Evolutionary conservation across 2,797 vertebrate genomes (phyloP), one percentile per base, ranked within the genome.

Genomic region (Fundulus diaphanus): DNA sequence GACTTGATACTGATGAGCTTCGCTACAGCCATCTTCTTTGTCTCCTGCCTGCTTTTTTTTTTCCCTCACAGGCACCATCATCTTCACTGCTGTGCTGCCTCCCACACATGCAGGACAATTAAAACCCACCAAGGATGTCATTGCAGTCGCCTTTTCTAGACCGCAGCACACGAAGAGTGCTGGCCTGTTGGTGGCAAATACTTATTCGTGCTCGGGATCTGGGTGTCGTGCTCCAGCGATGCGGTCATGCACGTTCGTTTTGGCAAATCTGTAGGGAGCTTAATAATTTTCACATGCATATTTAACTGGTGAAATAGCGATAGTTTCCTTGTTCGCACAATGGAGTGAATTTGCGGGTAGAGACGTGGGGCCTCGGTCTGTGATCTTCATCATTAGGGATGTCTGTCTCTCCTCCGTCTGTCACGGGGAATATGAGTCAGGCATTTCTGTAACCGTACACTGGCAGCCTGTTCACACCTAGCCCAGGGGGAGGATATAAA

Each of bases 391-490:
- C 91, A 90, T 93, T 92, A 93, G 86, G 85, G 76, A 84, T 89
- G 87, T 92, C 92, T 90, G 92, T 92, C 93, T 93, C 87, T 93
- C 85, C 67, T 88, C 91, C 80, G 91, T 91, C 89, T 91, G 88
- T 94, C 89, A 90, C 74, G 81, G 87, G 87, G 86, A 92, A 93
- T 88, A 87, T 89, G 91, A 94, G 90, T 94, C 86, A 89, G 81
- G 81, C 88, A 88, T 86, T 93, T 87, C 88, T 85, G 92, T 92
- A 95, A 94, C 92, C 66, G 76, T 89, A 94, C 90, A 92, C 92
- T 88, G 88, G 86, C 80, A 90, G 90, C 88, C 87, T 92, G 89
- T 94, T 93, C 92, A 90, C 93, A 94, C 93, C 93, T 94, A 82
- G 86, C 89, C 90, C 84, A 82, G 44, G 78, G 89, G 89, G 80